Evolutionary conservation across 92 coral and sea anemone genomes (phyloP).

Genomic region (Epizoanthus rinbou): DNA sequence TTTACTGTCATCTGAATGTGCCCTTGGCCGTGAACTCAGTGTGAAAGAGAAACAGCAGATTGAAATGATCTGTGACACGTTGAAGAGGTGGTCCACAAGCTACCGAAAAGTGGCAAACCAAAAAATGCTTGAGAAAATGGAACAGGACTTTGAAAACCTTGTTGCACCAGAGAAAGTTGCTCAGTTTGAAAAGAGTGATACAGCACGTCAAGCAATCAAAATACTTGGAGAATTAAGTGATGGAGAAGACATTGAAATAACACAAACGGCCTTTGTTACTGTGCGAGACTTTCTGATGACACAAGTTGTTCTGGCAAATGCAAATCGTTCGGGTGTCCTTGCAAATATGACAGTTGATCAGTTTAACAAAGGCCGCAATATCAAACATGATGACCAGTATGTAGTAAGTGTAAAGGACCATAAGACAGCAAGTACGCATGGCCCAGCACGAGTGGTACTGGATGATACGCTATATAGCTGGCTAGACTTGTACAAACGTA

Average conservation of each 20-base stretch:
- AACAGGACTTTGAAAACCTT: conserved; percentile 21
- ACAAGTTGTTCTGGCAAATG: conserved; percentile 18
- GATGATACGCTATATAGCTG: conserved; percentile 18
- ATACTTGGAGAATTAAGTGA: conserved; percentile 25
- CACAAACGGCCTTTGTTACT: conserved; percentile 16
- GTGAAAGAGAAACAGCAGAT: conserved; percentile 28
- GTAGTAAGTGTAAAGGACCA: conserved; percentile 19
- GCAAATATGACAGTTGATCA: conserved; percentile 27
- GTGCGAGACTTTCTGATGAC: conserved; percentile 31
- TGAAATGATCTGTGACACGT: conserved; percentile 15
- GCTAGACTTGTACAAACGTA: conserved; percentile 14
- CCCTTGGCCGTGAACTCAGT: conserved; percentile 31
- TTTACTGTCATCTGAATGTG: conserved; percentile 43
- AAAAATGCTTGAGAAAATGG: conserved; percentile 28
- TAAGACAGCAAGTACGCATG: not conserved
- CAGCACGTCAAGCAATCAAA: conserved; percentile 28
- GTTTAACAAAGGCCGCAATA: conserved; percentile 18
- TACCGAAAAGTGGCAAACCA: conserved; percentile 11
- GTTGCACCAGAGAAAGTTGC: conserved; percentile 13
- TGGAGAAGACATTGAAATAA: conserved; percentile 13
- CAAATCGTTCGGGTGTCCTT: conserved; percentile 14
- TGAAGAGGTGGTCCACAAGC: conserved; percentile 27
- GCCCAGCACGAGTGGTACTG: conserved; percentile 20
- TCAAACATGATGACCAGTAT: conserved; percentile 8
- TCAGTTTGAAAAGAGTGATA: conserved; percentile 15